Percentiles rank a stretch among this genome's conserved stretches.
These are phyloP conservation scores for Fratercula arctica DNA, from an alignment of 2,797 vertebrate species.

Conservation along the genomic window DNA sequence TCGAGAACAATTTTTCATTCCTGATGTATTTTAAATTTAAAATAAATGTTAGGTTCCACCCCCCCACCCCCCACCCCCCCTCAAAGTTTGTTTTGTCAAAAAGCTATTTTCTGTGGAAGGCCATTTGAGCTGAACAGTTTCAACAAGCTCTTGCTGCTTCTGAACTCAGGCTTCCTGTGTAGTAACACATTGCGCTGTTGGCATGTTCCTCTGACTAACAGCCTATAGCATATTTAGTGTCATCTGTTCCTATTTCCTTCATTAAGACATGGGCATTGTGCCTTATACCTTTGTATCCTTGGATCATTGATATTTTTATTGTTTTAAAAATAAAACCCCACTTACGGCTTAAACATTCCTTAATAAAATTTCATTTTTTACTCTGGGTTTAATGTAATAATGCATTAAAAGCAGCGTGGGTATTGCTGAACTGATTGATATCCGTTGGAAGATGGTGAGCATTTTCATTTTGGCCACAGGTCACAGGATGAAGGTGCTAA, in stretches of 20 bases:
- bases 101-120: neutral
- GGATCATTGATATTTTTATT: neutral
- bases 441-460: neutral
- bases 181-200: slow-evolving; percentile 34
- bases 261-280: neutral
- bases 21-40: neutral
- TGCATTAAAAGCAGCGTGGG: neutral
- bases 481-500: neutral
- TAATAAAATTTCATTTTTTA: neutral
- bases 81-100: neutral
- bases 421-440: neutral
- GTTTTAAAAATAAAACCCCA: slow-evolving; percentile 14
- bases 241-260: slow-evolving; percentile 54
- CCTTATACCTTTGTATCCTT: slow-evolving; percentile 31
- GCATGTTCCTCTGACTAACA: neutral
- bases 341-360: slow-evolving; percentile 4
- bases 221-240: slow-evolving; percentile 56
- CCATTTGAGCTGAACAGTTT: slow-evolving; percentile 7
- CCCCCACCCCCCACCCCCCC: too few relatives aligned
- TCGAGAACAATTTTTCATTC: neutral
- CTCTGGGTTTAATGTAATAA: neutral
- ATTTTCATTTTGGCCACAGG: neutral
- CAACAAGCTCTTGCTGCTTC: slow-evolving; percentile 53
- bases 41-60: neutral
- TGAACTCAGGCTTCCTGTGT: slow-evolving; percentile 18